Evolutionary conservation across 35 echinoderm and acorn worm species (phyloP).

Genomic region (Apostichopus parvimensis): DNA sequence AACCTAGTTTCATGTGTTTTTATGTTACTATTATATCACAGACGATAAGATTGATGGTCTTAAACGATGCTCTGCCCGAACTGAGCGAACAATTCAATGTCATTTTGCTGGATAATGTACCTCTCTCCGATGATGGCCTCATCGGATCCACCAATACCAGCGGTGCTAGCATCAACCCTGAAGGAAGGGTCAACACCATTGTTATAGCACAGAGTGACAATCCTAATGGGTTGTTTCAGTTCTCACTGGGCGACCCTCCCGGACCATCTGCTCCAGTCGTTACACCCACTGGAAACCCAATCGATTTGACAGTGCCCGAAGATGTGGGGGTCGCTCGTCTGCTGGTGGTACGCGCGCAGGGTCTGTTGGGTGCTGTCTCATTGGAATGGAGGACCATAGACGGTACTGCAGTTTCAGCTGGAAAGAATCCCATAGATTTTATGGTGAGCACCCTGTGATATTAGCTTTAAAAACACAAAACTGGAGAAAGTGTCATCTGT

Average conservation of each 20-base stretch:
- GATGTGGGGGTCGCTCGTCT: constrained; percentile 69
- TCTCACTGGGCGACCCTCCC: constrained; percentile 76
- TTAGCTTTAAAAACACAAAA: no score
- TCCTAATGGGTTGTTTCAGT: constrained; percentile 86
- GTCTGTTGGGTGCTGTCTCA: constrained; percentile 64
- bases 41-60: constrained; percentile 65
- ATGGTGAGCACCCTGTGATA: constrained; percentile 56
- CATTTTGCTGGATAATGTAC: constrained; percentile 64
- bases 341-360: constrained; percentile 94
- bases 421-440: constrained; percentile 94
- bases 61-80: constrained; percentile 86
- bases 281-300: constrained; percentile 20
- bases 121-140: constrained; percentile 90
- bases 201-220: constrained; percentile 71
- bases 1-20: background rate
- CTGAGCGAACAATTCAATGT: constrained; percentile 73
- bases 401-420: constrained; percentile 90
- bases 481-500: no score
- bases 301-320: constrained; percentile 66
- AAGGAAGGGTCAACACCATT: constrained; percentile 61
- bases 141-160: constrained; percentile 88
- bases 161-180: constrained; percentile 84
- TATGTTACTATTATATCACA: constrained; percentile 2
- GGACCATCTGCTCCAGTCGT: constrained; percentile 67
- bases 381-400: constrained; percentile 98